Evolutionary conservation across 2,797 vertebrate genomes (phyloP), one percentile per base, ranked within the genome.

Genomic region (Selene dorsalis): DNA sequence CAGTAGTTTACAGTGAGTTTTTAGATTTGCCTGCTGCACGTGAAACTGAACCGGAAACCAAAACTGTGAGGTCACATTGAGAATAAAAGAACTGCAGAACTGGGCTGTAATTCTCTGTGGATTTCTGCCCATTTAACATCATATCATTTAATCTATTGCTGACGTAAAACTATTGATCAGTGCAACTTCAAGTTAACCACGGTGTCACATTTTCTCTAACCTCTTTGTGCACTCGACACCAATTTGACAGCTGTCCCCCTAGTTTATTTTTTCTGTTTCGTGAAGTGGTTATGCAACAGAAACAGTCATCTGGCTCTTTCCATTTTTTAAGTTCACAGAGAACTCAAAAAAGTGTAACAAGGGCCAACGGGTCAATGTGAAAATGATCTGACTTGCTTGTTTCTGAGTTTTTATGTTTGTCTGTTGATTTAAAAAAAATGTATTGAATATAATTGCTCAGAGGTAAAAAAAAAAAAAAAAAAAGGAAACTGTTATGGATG

Each of bases 361-460:
- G 38, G 35, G 30, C 52, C 67, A 30, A 4, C 6, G 7, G 22
- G 17, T 24, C 10, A 32, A 66, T 65, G 53, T 85, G 74, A 83
- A 65, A 87, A 78, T 12, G 30, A 53, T 17, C 24, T 83, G 75
- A 88, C 63, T 79, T 71, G 20, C 26, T 47, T 45, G 41, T 63
- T 52, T 0, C 41, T 8, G 32, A 35, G 32, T 35, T 35, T 6
- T 35, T 35, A 35, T 35, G 7, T 35, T 35, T 35, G 7, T 35
- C 32, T 8, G 32, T 35, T 1, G 32, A 35, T 35, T 35, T 5
- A 35, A 35, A 32, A 35, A 35, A 35, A 6, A 35, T 35, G 22
- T 18, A 10, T 14, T 41, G 3, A 50, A 14, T 32, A 22, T 14
- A 26, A 10, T 4, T 17, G 9, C 8, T 43, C 48, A 38, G 3